Base-by-base conservation (phyloP, 2,797 vertebrate genomes). In the Propithecus deckenii region DNA sequence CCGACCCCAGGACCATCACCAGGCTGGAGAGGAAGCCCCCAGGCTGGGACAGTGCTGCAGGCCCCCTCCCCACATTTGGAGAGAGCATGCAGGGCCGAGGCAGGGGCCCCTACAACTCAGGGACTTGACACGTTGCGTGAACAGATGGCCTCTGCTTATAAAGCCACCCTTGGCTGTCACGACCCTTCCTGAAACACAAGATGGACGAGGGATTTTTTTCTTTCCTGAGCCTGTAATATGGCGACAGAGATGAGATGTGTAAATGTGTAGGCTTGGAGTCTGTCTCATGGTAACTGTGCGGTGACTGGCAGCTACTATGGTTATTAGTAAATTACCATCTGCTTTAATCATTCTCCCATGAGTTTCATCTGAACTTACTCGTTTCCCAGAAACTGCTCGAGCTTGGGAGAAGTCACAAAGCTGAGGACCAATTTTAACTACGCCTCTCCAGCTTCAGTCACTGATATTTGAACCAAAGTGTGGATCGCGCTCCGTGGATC, bases 321-420 rank as follows among this genome's bases (percentile, higher is more conserved):
- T 65, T 94, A 88, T 92, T 86, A 92, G 86, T 43, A 63, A 92
- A 86, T 86, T 52, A 61, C 95, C 97, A 94, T 91, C 96, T 94
- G 95, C 93, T 91, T 86, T 48, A 35, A 57, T 88, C 28, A 32
- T 79, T 72, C 93, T 85, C 67, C 65, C 35, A 83, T 55, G 96
- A 61, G n/a, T 86, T 63, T 76, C 48, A 28, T 69, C 57, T 3
- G 57, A 75, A 78, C 72, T 32, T 20, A 9, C 41, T 50, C 4
- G 48, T 32, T 74, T 85, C 78, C 65, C 38, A 57, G 84, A 87
- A 50, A n/a, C 86, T 41, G 43, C 65, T 78, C 10, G 12, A 8
- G 55, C 43, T 86, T 74, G 50, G 61, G 69, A 63, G 67, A 52
- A 14, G 48, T n/a, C 75, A 25, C 9, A 32, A 30, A 63, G 43